Percentiles rank a stretch among this genome's conserved stretches.
These are phyloP conservation scores for Lacanobia wlatinum DNA, from an alignment of 2,888 invertebrate genomes.

Conservation along the genomic window DNA sequence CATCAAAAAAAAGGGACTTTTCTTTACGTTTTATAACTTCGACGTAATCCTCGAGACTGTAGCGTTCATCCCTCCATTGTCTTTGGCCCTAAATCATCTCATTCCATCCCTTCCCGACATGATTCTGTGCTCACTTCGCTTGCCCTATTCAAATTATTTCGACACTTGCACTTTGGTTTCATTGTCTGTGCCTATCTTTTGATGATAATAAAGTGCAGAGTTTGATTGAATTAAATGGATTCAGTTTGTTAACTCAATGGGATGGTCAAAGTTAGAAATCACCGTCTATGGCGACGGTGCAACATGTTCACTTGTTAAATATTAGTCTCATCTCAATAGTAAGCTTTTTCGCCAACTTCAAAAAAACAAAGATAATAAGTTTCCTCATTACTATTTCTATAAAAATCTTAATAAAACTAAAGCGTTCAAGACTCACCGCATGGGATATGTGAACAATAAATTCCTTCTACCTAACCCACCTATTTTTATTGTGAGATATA, in stretches of 20 bases:
- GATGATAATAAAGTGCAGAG: slow-evolving; percentile 11
- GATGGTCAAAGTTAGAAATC: background rate
- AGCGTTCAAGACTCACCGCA: too few relatives aligned
- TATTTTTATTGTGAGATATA: too few relatives aligned
- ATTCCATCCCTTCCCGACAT: slow-evolving; percentile 5
- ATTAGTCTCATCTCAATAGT: too few relatives aligned
- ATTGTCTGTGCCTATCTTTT: slow-evolving; percentile 22
- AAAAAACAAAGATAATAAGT: too few relatives aligned
- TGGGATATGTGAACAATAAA: too few relatives aligned
- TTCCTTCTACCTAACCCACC: too few relatives aligned
- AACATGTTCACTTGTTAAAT: too few relatives aligned
- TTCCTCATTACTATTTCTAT: too few relatives aligned
- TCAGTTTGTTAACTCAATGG: background rate
- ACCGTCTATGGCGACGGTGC: too few relatives aligned
- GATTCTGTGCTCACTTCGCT: slow-evolving; percentile 17
- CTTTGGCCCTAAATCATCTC: slow-evolving; percentile 25
- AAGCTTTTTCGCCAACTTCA: too few relatives aligned
- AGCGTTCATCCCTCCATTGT: slow-evolving; percentile 28
- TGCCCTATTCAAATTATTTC: slow-evolving; percentile 21
- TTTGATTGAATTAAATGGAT: slow-evolving; percentile 5
- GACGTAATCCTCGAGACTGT: slow-evolving; percentile 9
- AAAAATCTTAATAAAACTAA: too few relatives aligned
- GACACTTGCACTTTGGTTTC: slow-evolving; percentile 31
- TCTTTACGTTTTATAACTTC: slow-evolving; percentile 2
- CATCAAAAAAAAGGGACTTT: background rate